phyloP scores from a whole-genome alignment of 2,888 invertebrate species.

The Lysandra coridon region DNA sequence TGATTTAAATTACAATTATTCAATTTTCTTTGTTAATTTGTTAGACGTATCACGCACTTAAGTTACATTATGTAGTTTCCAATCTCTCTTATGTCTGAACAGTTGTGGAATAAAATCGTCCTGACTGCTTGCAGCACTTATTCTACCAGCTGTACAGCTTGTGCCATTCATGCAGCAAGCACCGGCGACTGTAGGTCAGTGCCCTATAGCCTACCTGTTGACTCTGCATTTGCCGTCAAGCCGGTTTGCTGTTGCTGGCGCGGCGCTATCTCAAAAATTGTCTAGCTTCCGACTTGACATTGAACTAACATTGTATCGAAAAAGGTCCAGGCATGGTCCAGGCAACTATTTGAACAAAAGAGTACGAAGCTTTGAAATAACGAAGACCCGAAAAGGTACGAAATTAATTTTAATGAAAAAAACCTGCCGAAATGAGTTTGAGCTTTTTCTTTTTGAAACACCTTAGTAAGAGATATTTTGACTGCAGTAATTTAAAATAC shows the following conservation, averaged over 20 bases:
- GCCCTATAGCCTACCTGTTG: conserved; percentile 77
- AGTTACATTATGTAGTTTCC: not conserved
- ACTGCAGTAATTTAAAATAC: no score
- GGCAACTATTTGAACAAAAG: not conserved
- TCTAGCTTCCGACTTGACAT: conserved; percentile 53
- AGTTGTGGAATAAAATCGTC: not conserved
- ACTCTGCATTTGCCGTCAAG: conserved; percentile 60
- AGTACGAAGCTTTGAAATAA: not conserved
- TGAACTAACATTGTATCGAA: conserved; percentile 32
- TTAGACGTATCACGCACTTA: not conserved
- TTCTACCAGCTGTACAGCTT: conserved; percentile 52
- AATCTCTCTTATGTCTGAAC: not conserved
- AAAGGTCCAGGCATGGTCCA: not conserved
- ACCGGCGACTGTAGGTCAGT: conserved; percentile 70
- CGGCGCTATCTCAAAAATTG: conserved; percentile 48
- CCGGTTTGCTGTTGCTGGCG: conserved; percentile 64
- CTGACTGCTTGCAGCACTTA: conserved; percentile 39
- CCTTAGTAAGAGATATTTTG: no score
- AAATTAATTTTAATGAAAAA: not conserved
- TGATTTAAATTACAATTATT: no score
- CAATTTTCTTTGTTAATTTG: not conserved
- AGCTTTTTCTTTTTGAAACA: no score
- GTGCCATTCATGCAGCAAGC: conserved; percentile 65
- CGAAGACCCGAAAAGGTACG: not conserved
- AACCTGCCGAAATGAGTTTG: no score